Evolutionary conservation across 2,113 vertebrate species (phyloP).

Genomic region (Pelecanoides urinatrix): DNA sequence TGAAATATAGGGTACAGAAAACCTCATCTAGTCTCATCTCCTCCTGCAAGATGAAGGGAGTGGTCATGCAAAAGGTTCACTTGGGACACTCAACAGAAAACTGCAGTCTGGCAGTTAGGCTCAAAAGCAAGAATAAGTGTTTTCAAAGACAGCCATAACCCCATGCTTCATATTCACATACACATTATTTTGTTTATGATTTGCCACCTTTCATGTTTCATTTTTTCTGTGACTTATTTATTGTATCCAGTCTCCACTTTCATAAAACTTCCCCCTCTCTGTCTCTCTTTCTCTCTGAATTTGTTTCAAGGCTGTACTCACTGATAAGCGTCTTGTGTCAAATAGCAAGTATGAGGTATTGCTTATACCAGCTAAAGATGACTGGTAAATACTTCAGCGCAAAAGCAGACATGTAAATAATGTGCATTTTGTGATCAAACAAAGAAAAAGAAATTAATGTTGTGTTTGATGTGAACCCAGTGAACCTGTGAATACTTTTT

Average conservation of each 20-base stretch:
- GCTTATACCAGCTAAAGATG: conserved; percentile 79
- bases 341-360: conserved; percentile 71
- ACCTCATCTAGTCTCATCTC: too few relatives aligned
- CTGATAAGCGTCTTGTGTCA: conserved; percentile 5
- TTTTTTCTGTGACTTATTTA: background rate
- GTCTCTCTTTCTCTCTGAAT: background rate
- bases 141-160: background rate
- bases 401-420: conserved; percentile 83
- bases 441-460: conserved; percentile 79
- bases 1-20: too few relatives aligned
- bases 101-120: background rate
- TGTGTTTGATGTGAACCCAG: conserved; percentile 83
- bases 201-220: background rate
- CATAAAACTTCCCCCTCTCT: background rate
- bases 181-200: background rate
- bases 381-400: conserved; percentile 70
- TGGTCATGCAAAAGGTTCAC: background rate
- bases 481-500: conserved; percentile 52
- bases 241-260: background rate
- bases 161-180: background rate
- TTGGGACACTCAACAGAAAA: background rate
- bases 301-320: background rate
- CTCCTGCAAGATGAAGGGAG: background rate
- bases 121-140: background rate
- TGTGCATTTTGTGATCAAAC: conserved; percentile 68